A percentile compares a stretch with the other conserved stretches of the same genome.
Evolutionary conservation across 2,888 invertebrate species (phyloP).

Genomic region (Incurvaria masculella): DNA sequence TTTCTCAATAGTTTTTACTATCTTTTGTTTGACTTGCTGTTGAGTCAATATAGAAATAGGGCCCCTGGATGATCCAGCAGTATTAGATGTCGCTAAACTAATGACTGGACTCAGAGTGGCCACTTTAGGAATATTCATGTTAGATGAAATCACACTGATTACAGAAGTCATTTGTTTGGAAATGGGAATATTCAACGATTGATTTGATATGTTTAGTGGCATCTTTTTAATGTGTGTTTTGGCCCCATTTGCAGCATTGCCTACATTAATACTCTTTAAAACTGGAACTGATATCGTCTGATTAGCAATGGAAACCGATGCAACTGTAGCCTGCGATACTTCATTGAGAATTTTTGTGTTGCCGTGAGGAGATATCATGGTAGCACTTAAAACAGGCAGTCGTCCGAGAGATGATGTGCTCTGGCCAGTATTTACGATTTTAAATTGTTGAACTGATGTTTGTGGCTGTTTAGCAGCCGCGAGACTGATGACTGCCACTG

Average conservation of each 20-base stretch:
- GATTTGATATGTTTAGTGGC: conserved; percentile 35
- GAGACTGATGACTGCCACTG: conserved; percentile 51
- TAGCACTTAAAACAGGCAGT: conserved; percentile 37
- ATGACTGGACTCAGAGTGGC: conserved; percentile 39
- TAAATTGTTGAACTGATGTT: conserved; percentile 42
- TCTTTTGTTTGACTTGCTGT: conserved; percentile 50
- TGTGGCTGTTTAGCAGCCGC: conserved; percentile 42
- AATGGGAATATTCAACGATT: conserved; percentile 31
- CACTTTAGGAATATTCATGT: conserved; percentile 30
- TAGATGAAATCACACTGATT: conserved; percentile 48
- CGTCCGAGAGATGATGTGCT: conserved; percentile 29
- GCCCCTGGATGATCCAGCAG: conserved; percentile 30
- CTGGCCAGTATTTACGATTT: conserved; percentile 36
- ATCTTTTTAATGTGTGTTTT: conserved; percentile 38
- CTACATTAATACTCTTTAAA: conserved; percentile 40
- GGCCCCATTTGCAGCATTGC: conserved; percentile 22
- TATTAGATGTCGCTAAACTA: conserved; percentile 35
- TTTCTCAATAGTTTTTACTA: conserved; percentile 50
- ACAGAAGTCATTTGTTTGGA: conserved; percentile 46
- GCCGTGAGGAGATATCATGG: conserved; percentile 36
- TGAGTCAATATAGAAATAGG: conserved; percentile 46
- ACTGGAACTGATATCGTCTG: conserved; percentile 52
- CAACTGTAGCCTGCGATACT: conserved; percentile 58
- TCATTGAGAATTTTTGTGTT: conserved; percentile 52
- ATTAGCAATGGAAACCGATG: conserved; percentile 51